Evolutionary conservation across 2,797 vertebrate genomes (phyloP), one percentile per base, ranked within the genome.

Genomic region (Gorsachius magnificus): DNA sequence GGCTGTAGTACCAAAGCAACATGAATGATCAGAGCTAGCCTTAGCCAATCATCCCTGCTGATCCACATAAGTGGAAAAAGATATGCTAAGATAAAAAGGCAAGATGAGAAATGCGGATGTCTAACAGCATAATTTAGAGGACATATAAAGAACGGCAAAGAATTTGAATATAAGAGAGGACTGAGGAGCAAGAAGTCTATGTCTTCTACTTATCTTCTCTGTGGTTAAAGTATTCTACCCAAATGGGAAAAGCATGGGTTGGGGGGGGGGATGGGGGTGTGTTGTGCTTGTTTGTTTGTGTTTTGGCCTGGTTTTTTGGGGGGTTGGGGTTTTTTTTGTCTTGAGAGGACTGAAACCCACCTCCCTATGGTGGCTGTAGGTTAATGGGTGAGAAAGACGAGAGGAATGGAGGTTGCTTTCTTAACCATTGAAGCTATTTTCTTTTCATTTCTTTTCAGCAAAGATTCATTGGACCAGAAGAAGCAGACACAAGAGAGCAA

Each of bases 401-500:
- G 41, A 86, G 19, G 24, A 57, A 75, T 13, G 13, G 79, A 86
- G 54, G 64, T n/a, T 31, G 33, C 31, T 56, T 66, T 94, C 63
- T 81, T 79, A 92, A 82, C n/a, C 28, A 58, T 10, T 29, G 10
- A 89, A 94, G 33, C n/a, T 89, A 51, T 58, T 90, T 93, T 45
- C 66, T 77, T 29, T 61, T 51, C 57, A 78, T 79, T 93, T 90
- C 5, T 90, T 82, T 56, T 41, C 92, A 60, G 25, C 89, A 69
- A 87, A 84, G 75, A 83, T 57, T 81, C 53, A 78, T 11, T 81
- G 57, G 79, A 81, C 76, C 88, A 94, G 72, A 93, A 95, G 70
- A 69, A 89, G 71, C 45, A 89, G 71, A 91, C 38, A 36, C 53
- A 77, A 85, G 60, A 84, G 12, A 85, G 48, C 0, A 0, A 92